These are phyloP conservation scores for Seriola aureovittata DNA, from an alignment of 2,113 vertebrate genomes.

Conservation along the genomic window DNA sequence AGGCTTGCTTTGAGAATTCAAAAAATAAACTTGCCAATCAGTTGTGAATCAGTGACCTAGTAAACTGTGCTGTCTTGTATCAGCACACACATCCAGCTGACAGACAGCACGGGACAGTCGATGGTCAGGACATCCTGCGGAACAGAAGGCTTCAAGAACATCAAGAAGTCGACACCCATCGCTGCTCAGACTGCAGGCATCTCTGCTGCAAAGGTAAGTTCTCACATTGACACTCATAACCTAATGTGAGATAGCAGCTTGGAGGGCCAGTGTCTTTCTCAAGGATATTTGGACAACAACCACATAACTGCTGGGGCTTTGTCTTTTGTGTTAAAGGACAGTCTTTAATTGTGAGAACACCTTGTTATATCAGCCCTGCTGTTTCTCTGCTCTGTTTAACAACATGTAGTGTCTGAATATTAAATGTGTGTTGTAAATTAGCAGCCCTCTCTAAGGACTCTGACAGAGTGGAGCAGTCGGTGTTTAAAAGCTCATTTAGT, in stretches of 20 bases:
- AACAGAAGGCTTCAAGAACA: conserved; percentile 93
- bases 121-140: conserved; percentile 90
- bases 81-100: conserved; percentile 94
- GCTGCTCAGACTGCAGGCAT: conserved; percentile 93
- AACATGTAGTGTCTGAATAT: conserved; percentile 16
- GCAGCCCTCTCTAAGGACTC: conserved; percentile 3
- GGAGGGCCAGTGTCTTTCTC: not conserved
- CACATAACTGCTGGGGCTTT: not conserved
- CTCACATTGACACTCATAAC: not conserved
- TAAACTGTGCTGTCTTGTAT: not conserved
- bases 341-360: not conserved
- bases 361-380: conserved; percentile 1
- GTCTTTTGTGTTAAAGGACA: not conserved
- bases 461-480: not conserved
- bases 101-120: conserved; percentile 80
- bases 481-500: conserved; percentile 32
- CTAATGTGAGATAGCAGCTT: not conserved
- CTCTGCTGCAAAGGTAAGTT: conserved; percentile 89
- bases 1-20: not conserved
- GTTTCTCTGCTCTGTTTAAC: not conserved
- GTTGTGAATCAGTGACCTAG: not conserved
- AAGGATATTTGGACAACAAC: not conserved
- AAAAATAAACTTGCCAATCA: not conserved
- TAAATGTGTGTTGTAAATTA: conserved; percentile 26
- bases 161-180: conserved; percentile 91